These are phyloP conservation scores for Mola mola DNA, from an alignment of 2,113 vertebrate species.

Conservation along the genomic window DNA sequence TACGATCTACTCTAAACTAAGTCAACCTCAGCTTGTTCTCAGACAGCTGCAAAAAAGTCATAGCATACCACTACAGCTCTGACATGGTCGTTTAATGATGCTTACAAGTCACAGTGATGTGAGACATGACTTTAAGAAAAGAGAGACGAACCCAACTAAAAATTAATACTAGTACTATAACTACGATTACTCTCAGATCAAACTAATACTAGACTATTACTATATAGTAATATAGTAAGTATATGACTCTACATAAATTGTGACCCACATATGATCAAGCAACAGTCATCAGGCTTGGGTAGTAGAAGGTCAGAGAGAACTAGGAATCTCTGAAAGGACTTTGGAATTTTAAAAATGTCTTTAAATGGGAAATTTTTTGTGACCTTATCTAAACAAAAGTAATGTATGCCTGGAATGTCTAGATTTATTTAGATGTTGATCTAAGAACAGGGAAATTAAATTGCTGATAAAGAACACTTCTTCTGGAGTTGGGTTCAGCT, in stretches of 20 bases:
- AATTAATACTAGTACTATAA: too few species aligned
- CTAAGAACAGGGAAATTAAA: neutral
- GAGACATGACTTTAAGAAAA: neutral
- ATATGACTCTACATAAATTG: too few species aligned
- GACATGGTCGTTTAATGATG: neutral
- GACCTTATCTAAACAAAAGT: neutral
- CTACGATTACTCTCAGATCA: too few species aligned
- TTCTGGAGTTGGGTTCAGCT: neutral
- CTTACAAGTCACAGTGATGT: conserved; percentile 5
- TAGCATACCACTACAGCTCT: conserved; percentile 1
- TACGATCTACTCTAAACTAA: neutral
- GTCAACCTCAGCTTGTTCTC: neutral
- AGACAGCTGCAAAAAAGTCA: neutral
- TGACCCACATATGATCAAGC: too few species aligned
- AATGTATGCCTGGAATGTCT: neutral
- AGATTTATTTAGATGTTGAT: neutral
- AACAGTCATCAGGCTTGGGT: too few species aligned
- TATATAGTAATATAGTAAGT: too few species aligned
- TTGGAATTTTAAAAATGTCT: too few species aligned
- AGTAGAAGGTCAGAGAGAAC: too few species aligned
- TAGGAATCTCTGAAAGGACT: too few species aligned
- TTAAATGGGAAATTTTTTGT: neutral
- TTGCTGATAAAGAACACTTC: neutral
- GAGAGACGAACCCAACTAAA: neutral
- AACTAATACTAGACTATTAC: too few species aligned